Base-by-base conservation (phyloP, 2,113 vertebrate genomes). In the Prunella fulvescens region DNA sequence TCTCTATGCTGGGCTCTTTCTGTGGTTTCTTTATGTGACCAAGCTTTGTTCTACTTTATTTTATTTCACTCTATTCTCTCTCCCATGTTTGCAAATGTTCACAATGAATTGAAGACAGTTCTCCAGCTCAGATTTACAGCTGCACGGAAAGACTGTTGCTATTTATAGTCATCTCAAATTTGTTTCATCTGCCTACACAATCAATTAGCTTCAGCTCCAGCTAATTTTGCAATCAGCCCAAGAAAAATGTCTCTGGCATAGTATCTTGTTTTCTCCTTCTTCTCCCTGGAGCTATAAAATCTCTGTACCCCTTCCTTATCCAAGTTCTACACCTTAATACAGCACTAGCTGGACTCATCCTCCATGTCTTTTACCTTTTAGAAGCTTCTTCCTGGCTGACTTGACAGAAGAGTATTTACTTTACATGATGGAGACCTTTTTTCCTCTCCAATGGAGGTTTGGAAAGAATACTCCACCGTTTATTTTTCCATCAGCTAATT, bases 171-270 rank as follows among this genome's bases (percentile, higher is more conserved):
- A 88, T 92, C 76, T 96, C 76, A 67, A 95, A 81, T 94, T 93
- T 94, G 85, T 97, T 97, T 97, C 94, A 96, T 96, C 96, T 96
- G 90, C 93, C 93, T 96, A 96, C 95, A 96, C 90, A 95, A 96
- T 96, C 95, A 96, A 92, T 94, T 97, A 97, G 84, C 88, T 94
- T 96, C 85, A 96, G 88, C 93, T 96, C 94, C 86, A 94, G 82
- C 90, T 97, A 96, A 96, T 97, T 97, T 96, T 95, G 90, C 88
- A 93, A 96, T 95, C 90, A 90, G 60, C 61, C 80, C 72, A 94
- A 94, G 92, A 97, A 94, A 95, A 95, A 96, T 14, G 39, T 95
- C 82, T 96, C 90, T 96, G 86, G 92, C 91, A 60, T 84, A 93
- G 84, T 71, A 62, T 66, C 84, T 91, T 89, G 83, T 89, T 95